Conservation (phyloP, 2,888 invertebrate species). For the Apotomis betuletana region DNA sequence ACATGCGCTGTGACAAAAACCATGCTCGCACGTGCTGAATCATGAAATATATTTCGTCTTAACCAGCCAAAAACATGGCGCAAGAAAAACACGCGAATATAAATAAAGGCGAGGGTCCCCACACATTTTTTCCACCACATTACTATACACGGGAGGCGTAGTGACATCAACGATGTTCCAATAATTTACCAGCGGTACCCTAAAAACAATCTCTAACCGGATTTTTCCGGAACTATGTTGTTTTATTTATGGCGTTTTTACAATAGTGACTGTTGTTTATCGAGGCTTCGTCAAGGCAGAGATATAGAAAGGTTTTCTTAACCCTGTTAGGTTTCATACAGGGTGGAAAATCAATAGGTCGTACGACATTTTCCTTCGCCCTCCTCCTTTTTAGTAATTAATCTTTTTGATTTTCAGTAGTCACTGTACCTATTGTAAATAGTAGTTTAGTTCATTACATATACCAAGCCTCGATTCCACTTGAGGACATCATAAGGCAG, state of each 20-base stretch:
- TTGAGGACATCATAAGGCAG: too few relatives aligned
- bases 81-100: constrained; percentile 31
- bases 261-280: constrained; percentile 36
- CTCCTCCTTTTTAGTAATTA: too few relatives aligned
- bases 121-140: constrained; percentile 37
- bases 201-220: constrained; percentile 34
- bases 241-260: constrained; percentile 41
- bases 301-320: constrained; percentile 24
- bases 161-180: constrained; percentile 31
- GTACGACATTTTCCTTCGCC: too few relatives aligned
- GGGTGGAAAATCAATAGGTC: neutral
- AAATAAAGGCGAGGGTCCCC: constrained; percentile 35
- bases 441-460: too few relatives aligned
- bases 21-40: constrained; percentile 9
- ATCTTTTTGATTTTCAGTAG: too few relatives aligned
- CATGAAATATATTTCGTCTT: constrained; percentile 20
- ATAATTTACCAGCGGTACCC: constrained; percentile 36
- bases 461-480: too few relatives aligned
- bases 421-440: too few relatives aligned
- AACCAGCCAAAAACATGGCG: constrained; percentile 24
- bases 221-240: constrained; percentile 23
- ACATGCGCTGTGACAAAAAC: constrained; percentile 10
- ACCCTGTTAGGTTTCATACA: neutral
- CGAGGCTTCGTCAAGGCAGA: constrained; percentile 24
- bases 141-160: constrained; percentile 37